Evolutionary conservation across 2,113 vertebrate species (phyloP).

Genomic region (Aegithalos caudatus): DNA sequence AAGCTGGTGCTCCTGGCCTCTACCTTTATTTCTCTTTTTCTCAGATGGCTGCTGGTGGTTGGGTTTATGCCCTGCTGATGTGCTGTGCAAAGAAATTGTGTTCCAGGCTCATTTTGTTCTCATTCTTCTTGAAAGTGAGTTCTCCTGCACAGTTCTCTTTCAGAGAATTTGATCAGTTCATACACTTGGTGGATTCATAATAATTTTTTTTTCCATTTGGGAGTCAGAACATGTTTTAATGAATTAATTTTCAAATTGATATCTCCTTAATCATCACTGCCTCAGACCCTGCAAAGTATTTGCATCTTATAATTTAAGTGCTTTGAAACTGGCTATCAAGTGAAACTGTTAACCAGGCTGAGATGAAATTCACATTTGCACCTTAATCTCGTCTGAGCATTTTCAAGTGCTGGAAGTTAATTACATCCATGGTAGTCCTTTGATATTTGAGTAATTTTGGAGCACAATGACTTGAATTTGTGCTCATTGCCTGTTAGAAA

Average conservation of each 20-base stretch:
- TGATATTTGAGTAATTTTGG: slow-evolving; percentile 2
- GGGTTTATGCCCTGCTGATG: not conserved
- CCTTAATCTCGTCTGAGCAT: slow-evolving; percentile 11
- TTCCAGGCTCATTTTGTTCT: not conserved
- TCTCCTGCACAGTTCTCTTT: not conserved
- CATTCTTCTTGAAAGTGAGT: not conserved
- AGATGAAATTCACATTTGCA: slow-evolving; percentile 11
- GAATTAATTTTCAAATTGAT: not conserved
- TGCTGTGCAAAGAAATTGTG: not conserved
- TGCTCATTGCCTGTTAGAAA: not conserved
- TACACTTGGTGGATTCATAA: not conserved
- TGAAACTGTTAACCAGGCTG: not conserved
- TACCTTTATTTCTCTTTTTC: not conserved
- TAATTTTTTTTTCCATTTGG: not conserved
- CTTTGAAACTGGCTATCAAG: slow-evolving; percentile 15
- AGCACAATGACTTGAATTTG: not conserved
- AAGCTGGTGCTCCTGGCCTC: not conserved
- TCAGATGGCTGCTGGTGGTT: not conserved
- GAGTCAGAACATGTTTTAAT: not conserved
- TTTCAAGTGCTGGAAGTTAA: slow-evolving; percentile 11
- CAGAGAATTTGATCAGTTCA: not conserved
- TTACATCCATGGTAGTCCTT: not conserved
- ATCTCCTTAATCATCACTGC: not conserved
- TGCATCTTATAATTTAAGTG: not conserved
- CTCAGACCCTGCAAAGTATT: not conserved